Percentiles rank a stretch among this genome's conserved stretches.
Evolutionary conservation across 2,797 vertebrate species (phyloP).

Genomic region (Spea hammondii): DNA sequence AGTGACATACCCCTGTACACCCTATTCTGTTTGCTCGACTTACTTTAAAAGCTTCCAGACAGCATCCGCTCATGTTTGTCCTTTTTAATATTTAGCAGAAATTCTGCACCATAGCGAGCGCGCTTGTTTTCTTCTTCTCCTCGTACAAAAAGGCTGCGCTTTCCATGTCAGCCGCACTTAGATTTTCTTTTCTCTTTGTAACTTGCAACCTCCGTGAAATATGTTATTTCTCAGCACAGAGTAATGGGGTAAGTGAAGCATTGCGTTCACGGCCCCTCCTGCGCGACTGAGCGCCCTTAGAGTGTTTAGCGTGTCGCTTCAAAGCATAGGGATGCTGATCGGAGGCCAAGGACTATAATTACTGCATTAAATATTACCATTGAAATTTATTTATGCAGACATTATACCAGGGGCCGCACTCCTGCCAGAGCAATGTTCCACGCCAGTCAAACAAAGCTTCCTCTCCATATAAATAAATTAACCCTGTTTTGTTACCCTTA

Average conservation of each 20-base stretch:
- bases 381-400: constrained; percentile 46
- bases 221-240: not conserved
- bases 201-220: not conserved
- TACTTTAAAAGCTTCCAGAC: no score
- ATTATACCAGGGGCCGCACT: not conserved
- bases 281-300: not conserved
- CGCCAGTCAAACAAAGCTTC: not conserved
- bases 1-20: no score
- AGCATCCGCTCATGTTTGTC: no score
- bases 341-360: not conserved
- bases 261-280: not conserved
- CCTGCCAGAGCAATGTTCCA: constrained; percentile 7
- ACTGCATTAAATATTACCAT: constrained; percentile 41
- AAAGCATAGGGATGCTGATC: not conserved
- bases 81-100: no score
- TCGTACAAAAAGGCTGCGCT: not conserved
- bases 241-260: not conserved
- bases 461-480: not conserved
- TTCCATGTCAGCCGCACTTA: not conserved
- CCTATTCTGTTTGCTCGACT: no score
- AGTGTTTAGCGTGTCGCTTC: constrained; percentile 8
- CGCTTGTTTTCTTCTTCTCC: not conserved
- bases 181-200: not conserved
- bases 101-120: no score
- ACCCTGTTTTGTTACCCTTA: no score